phyloP scores from a whole-genome alignment of 2,888 invertebrate species.

The Orthonevra nobilis region DNA sequence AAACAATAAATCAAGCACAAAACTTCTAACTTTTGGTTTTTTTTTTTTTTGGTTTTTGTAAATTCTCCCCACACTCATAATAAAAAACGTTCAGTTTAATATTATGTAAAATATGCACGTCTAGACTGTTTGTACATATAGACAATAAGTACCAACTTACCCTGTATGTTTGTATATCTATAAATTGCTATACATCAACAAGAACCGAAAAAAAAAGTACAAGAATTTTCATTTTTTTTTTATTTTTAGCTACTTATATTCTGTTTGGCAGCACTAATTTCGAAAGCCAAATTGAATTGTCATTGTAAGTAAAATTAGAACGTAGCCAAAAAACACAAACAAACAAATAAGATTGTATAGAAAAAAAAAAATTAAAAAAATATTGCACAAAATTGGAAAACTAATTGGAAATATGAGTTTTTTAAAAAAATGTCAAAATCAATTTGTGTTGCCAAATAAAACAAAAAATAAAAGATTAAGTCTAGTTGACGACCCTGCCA shows the following conservation, averaged over 20 bases:
- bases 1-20: conserved; percentile 31
- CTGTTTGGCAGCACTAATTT: conserved; percentile 70
- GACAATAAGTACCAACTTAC: not conserved
- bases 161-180: conserved; percentile 13
- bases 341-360: conserved; percentile 21
- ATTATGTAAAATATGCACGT: too few relatives aligned
- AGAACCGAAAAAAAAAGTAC: conserved; percentile 36
- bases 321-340: conserved; percentile 25
- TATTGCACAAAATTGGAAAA: conserved; percentile 14
- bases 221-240: conserved; percentile 67
- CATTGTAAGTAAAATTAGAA: conserved; percentile 67
- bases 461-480: conserved; percentile 12
- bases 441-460: conserved; percentile 65
- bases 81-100: too few relatives aligned
- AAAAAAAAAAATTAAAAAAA: conserved; percentile 8
- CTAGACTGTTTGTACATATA: conserved; percentile 14
- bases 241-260: conserved; percentile 68
- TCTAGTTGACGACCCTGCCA: conserved; percentile 71
- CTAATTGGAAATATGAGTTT: conserved; percentile 24
- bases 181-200: conserved; percentile 34
- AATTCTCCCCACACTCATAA: not conserved
- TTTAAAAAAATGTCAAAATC: not conserved
- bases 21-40: too few relatives aligned
- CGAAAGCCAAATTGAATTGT: conserved; percentile 67
- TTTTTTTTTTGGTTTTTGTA: too few relatives aligned